Percentiles rank a stretch among this genome's conserved stretches.
These are phyloP conservation scores for Microtus richardsoni DNA, from an alignment of 2,113 vertebrate species.

Conservation along the genomic window DNA sequence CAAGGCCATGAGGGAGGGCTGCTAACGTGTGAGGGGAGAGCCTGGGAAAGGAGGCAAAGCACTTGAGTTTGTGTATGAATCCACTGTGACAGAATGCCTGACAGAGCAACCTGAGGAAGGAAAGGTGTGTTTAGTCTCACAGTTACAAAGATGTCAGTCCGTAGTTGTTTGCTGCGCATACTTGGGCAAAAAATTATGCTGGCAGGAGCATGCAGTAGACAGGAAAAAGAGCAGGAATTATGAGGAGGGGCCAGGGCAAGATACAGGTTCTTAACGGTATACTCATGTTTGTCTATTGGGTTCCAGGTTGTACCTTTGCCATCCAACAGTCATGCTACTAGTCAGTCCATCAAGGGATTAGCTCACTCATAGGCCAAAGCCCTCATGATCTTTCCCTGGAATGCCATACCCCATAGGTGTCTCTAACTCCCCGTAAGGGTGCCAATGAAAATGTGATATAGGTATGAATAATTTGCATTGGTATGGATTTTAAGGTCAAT, in stretches of 20 bases:
- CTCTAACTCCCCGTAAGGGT: neutral
- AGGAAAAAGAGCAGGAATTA: neutral
- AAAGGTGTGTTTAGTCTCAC: neutral
- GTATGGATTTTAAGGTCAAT: too few species aligned
- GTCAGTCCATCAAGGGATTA: neutral
- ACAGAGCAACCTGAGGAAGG: neutral
- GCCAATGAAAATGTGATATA: neutral
- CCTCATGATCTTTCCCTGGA: neutral
- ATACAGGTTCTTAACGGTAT: neutral
- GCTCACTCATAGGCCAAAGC: neutral
- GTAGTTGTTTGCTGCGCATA: neutral
- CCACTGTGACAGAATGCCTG: neutral
- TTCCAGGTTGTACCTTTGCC: neutral
- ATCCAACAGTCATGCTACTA: neutral
- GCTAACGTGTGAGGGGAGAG: rapidly evolving
- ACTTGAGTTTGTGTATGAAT: neutral
- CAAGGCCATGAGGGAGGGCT: neutral
- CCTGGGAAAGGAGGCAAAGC: neutral
- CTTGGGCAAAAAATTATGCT: neutral
- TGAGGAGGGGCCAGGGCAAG: too few species aligned
- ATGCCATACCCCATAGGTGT: neutral
- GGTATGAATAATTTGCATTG: too few species aligned
- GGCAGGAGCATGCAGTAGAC: neutral
- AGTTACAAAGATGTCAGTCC: neutral
- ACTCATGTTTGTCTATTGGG: neutral